These are phyloP conservation scores for Heliconius melpomene DNA, from an alignment of 1,140 invertebrate species.

Conservation along the genomic window DNA sequence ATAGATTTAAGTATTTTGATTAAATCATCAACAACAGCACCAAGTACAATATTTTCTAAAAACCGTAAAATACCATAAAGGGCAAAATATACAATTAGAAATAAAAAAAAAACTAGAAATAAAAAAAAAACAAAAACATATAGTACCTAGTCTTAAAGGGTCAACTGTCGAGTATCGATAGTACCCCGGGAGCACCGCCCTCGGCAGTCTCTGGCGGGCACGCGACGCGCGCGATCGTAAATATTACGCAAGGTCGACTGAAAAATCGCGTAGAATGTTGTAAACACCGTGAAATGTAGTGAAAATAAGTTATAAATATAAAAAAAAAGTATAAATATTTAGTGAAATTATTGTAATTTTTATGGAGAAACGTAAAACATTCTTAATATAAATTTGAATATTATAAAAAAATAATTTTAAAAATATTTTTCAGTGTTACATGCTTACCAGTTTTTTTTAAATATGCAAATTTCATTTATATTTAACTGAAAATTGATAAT, in stretches of 20 bases:
- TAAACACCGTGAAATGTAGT: conserved; percentile 15
- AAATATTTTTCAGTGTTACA: not conserved
- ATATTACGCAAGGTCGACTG: conserved; percentile 28
- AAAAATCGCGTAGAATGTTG: not conserved
- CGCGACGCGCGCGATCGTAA: conserved; percentile 57
- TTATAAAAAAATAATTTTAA: no score
- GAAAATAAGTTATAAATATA: not conserved
- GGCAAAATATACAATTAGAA: not conserved
- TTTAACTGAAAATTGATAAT: not conserved
- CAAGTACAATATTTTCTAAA: no score
- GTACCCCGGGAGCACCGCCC: conserved; percentile 70
- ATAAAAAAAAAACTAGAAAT: not conserved
- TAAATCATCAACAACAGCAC: no score
- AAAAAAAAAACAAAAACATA: not conserved
- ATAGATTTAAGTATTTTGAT: no score
- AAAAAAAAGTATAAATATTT: not conserved
- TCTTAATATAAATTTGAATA: not conserved
- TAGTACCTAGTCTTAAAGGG: not conserved
- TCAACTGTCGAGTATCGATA: conserved; percentile 36
- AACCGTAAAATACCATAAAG: no score
- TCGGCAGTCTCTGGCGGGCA: conserved; percentile 66
- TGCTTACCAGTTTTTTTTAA: not conserved
- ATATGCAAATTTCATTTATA: not conserved
- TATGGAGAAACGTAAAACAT: not conserved
- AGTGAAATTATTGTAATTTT: not conserved